Evolutionary conservation across 2,797 vertebrate genomes (phyloP).

Genomic region (Poecile montanus): DNA sequence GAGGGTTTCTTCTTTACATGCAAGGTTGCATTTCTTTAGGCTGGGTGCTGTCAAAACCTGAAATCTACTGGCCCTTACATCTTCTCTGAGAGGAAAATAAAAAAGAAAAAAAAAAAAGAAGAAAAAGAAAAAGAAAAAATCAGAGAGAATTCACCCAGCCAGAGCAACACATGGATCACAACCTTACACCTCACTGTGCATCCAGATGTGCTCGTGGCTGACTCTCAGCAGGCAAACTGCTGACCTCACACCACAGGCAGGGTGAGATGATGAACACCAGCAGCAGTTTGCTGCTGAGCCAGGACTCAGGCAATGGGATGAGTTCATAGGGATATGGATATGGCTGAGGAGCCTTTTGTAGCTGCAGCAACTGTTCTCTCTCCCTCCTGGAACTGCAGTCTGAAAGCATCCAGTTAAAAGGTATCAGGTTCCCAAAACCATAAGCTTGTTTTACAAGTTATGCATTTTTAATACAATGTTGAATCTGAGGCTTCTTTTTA

Average conservation of each 20-base stretch:
- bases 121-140: neutral
- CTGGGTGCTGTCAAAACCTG: slow-evolving; percentile 14
- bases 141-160: neutral
- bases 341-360: neutral
- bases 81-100: neutral
- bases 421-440: neutral
- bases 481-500: neutral
- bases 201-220: neutral
- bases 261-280: neutral
- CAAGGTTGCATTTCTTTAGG: slow-evolving; percentile 23
- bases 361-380: neutral
- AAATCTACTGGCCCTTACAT: neutral
- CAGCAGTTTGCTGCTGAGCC: neutral
- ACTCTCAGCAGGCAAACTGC: neutral
- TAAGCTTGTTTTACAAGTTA: neutral
- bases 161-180: neutral
- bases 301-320: accelerated
- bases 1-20: slow-evolving; percentile 16
- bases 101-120: neutral
- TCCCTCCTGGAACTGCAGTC: neutral
- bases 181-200: neutral
- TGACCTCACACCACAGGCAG: neutral
- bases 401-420: neutral
- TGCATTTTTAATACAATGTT: neutral
- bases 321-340: neutral